Conservation (phyloP, 2,113 vertebrate species). For the Acrocephalus kingi region DNA sequence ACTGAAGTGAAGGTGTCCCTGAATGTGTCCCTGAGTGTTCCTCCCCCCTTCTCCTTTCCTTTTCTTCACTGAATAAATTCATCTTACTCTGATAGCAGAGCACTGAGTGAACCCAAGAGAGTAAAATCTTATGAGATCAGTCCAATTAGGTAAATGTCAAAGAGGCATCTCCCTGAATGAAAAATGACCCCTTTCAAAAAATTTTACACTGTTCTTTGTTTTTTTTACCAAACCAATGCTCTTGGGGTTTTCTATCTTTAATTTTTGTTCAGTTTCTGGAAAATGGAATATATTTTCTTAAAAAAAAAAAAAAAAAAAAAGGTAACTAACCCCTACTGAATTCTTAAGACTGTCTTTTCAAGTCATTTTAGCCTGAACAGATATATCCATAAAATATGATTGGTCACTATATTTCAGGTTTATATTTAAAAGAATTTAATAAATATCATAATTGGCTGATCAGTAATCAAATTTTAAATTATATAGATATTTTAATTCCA, state of each 20-base stretch:
- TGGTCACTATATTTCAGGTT: background rate
- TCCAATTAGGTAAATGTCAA: background rate
- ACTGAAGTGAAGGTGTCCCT: too few species aligned
- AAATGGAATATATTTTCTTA: background rate
- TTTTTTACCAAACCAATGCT: accelerated
- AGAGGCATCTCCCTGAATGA: background rate
- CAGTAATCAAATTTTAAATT: background rate
- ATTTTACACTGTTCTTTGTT: background rate
- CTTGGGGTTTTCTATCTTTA: background rate
- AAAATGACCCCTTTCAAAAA: background rate
- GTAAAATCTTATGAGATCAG: background rate
- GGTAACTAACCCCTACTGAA: background rate
- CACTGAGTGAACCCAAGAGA: background rate
- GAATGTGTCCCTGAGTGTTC: background rate
- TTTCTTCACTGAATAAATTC: background rate
- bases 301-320: background rate
- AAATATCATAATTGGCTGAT: background rate
- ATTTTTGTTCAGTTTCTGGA: background rate
- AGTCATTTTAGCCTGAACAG: background rate
- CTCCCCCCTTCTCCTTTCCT: background rate
- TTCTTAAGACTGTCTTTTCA: background rate
- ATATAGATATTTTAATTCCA: background rate
- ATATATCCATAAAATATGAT: background rate
- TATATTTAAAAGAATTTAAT: background rate
- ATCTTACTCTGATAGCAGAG: background rate